Evolutionary conservation across 2,888 invertebrate species (phyloP), one percentile per base, ranked within the genome.

Genomic region (Agrotis exclamationis): DNA sequence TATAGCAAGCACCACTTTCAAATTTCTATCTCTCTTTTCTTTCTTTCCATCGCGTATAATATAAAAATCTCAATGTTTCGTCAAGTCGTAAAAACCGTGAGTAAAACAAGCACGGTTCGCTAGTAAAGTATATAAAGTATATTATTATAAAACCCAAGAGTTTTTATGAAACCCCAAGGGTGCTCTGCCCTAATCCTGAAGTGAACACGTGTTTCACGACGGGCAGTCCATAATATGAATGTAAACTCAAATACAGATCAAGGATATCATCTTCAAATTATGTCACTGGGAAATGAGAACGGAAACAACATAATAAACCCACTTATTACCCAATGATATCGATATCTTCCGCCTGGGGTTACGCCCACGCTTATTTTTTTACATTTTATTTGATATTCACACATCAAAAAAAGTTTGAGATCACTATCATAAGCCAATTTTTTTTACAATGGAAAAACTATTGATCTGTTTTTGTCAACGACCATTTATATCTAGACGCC

Each of bases 311-410:
- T n/a, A n/a, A 59, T 67, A 50, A 59, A 20, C 18, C 14, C 14
- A 68, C 22, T n/a, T 58, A 54, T 54, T 50, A 44, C 2, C 16
- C n/a, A 58, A 72, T 70, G 4, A 72, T 22, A 16, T 1, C 1
- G 16, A n/a, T 56, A 56, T 13, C 13, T 13, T 33, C 13, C 13
- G 6, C 56, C n/a, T 13, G n/a, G 3, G n/a, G 16, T 33, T 9
- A n/a, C 13, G 11, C n/a, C 18, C 28, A 11, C 18, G 18, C 9
- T 39, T 3, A 1, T 18, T 54, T 24, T 24, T 24, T 53, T 24
- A 16, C 16, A 16, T 20, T 7, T 9, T 33, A 28, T 1, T 9
- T 33, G 33, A 33, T 33, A 33, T 28, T 24, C 24, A 5, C 4
- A 28, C 5, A 5, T 4, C 28, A 4, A 28, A 28, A 28, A 28